Conservation (phyloP, 92 coral and sea anemone genomes). For the Hydrozoanthus gracilis region DNA sequence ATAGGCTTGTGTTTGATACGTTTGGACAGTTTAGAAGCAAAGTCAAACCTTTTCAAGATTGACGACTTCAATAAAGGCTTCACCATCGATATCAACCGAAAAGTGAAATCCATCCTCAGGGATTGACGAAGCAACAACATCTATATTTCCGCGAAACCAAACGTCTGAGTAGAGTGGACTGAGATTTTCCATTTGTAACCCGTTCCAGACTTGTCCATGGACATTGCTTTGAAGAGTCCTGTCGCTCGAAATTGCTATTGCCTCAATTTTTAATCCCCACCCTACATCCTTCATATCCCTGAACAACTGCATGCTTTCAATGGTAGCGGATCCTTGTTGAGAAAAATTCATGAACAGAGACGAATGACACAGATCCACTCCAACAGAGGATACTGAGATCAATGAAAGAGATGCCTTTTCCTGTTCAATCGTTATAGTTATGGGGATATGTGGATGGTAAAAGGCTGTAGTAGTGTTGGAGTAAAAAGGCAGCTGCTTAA, state of each 20-base stretch:
- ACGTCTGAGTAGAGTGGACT: not conserved
- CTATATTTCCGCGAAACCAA: not conserved
- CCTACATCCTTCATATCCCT: not conserved
- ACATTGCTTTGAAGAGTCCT: not conserved
- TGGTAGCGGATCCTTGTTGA: not conserved
- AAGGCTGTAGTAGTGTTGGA: slow-evolving; percentile 14
- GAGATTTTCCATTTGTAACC: not conserved
- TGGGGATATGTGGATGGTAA: slow-evolving; percentile 8
- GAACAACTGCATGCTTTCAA: not conserved
- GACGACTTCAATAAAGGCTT: not conserved
- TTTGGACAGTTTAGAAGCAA: not conserved
- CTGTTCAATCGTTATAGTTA: not conserved
- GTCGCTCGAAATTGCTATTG: not conserved
- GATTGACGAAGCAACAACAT: not conserved
- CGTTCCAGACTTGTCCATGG: not conserved
- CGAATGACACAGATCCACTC: not conserved
- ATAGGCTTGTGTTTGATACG: not conserved
- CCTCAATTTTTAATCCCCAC: not conserved
- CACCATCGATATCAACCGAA: not conserved
- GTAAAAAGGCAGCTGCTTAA: slow-evolving; percentile 16
- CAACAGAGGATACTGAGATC: not conserved
- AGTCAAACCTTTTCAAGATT: not conserved
- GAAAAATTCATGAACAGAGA: not conserved
- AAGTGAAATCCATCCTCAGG: not conserved
- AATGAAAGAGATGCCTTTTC: not conserved